A percentile compares a stretch with the other conserved stretches of the same genome.
Evolutionary conservation across 92 coral and sea anemone species (phyloP).

Genomic region (Heteractis magnifica): DNA sequence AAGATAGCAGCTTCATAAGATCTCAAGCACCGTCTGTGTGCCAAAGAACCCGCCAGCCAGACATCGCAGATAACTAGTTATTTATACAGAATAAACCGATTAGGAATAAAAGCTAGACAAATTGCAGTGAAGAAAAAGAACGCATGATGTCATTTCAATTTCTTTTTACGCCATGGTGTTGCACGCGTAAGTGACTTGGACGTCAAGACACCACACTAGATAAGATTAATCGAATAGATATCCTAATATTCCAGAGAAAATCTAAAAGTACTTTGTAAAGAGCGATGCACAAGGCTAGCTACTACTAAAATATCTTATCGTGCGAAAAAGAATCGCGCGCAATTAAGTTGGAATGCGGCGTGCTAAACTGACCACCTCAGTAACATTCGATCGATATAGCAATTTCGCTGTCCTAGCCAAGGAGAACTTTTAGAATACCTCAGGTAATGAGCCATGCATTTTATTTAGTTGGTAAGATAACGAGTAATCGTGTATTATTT

Average conservation of each 20-base stretch:
- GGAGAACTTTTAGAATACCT: no score
- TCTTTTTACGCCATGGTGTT: not conserved
- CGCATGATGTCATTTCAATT: not conserved
- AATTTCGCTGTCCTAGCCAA: no score
- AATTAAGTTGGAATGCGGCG: no score
- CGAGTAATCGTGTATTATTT: not conserved
- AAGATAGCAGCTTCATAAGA: not conserved
- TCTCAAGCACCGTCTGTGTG: not conserved
- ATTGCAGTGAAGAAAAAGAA: not conserved
- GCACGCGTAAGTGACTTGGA: not conserved
- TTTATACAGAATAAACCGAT: not conserved
- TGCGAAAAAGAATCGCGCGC: no score
- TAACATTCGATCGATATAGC: no score
- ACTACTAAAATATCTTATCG: not conserved
- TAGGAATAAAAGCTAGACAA: constrained; percentile 2
- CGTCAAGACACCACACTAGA: not conserved
- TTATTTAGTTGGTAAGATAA: not conserved
- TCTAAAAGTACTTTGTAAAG: not conserved
- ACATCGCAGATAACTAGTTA: not conserved
- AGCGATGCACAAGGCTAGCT: not conserved
- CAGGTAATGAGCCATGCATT: not conserved
- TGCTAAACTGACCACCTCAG: no score
- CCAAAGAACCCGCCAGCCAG: not conserved
- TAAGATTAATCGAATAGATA: not conserved
- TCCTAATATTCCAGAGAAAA: not conserved